Conservation (phyloP, 2,797 vertebrate genomes). For the Darevskia mixta region DNA sequence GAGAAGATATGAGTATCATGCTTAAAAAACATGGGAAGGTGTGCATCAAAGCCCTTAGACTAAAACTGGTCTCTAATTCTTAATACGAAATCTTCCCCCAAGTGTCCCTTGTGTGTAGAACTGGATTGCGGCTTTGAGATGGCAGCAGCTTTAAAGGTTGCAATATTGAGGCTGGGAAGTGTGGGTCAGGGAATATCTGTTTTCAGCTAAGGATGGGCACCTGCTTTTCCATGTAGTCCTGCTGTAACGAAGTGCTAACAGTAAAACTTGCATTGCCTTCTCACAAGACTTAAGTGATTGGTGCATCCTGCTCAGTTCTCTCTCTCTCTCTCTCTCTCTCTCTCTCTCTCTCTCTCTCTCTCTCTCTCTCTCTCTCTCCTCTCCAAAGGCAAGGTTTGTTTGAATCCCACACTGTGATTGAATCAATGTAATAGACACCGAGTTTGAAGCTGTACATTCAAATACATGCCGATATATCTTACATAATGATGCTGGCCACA, state of each 20-base stretch:
- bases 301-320: slow-evolving; percentile 66
- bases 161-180: slow-evolving; percentile 52
- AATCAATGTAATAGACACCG: slow-evolving; percentile 81
- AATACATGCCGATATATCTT: slow-evolving; percentile 81
- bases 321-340: too few relatives aligned
- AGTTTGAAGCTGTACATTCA: slow-evolving; percentile 82
- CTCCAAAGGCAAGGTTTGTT: slow-evolving; percentile 78
- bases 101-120: slow-evolving; percentile 54
- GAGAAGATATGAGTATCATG: slow-evolving; percentile 60
- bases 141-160: slow-evolving; percentile 57
- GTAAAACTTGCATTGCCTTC: slow-evolving; percentile 58
- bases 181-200: slow-evolving; percentile 49
- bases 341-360: slow-evolving; percentile 4
- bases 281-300: slow-evolving; percentile 68
- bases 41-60: slow-evolving; percentile 70
- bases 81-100: slow-evolving; percentile 70
- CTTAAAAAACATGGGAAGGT: slow-evolving; percentile 74
- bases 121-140: slow-evolving; percentile 66
- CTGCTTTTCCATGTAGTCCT: slow-evolving; percentile 67
- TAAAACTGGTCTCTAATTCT: slow-evolving; percentile 74
- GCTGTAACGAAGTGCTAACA: slow-evolving; percentile 66
- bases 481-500: slow-evolving; percentile 86
- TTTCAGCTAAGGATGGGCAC: slow-evolving; percentile 59
- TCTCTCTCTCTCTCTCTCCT: background rate
- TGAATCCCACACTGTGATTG: slow-evolving; percentile 82